Evolutionary conservation across 2,888 invertebrate species (phyloP).

Genomic region (Eupithecia subfuscata): DNA sequence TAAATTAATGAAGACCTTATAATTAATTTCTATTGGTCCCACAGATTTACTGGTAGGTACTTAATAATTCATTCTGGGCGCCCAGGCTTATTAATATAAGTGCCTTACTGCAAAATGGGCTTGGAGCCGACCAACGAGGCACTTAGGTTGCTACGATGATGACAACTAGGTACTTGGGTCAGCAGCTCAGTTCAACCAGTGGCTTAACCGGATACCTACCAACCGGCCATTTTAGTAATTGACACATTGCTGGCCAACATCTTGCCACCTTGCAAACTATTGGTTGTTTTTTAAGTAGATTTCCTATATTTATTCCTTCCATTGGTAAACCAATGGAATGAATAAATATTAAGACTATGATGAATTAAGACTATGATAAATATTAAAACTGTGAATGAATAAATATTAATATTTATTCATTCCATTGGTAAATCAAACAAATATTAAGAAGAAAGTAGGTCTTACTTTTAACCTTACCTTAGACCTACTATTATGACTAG

Average conservation of each 20-base stretch:
- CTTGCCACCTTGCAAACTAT: neutral
- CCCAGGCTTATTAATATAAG: constrained; percentile 29
- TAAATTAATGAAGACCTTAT: constrained; percentile 41
- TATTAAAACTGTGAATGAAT: too few species aligned
- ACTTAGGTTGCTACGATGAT: constrained; percentile 2
- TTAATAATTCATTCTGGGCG: constrained; percentile 37
- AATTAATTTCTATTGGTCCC: constrained; percentile 43
- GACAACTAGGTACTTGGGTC: neutral
- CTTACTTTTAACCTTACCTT: too few species aligned
- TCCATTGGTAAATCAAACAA: too few species aligned
- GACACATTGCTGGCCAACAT: neutral
- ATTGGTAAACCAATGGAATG: too few species aligned
- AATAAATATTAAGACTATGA: too few species aligned
- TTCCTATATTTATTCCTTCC: neutral
- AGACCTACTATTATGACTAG: too few species aligned
- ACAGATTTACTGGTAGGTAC: constrained; percentile 35
- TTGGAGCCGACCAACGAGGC: constrained; percentile 1
- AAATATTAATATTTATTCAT: too few species aligned
- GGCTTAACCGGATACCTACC: neutral
- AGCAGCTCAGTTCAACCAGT: neutral
- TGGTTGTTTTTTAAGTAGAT: neutral
- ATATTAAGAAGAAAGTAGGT: too few species aligned
- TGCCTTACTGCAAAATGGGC: constrained; percentile 29
- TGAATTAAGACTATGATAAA: too few species aligned
- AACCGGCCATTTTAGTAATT: neutral